Base-by-base conservation (phyloP, 1,140 invertebrate genomes). In the Lepidurus arcticus region DNA sequence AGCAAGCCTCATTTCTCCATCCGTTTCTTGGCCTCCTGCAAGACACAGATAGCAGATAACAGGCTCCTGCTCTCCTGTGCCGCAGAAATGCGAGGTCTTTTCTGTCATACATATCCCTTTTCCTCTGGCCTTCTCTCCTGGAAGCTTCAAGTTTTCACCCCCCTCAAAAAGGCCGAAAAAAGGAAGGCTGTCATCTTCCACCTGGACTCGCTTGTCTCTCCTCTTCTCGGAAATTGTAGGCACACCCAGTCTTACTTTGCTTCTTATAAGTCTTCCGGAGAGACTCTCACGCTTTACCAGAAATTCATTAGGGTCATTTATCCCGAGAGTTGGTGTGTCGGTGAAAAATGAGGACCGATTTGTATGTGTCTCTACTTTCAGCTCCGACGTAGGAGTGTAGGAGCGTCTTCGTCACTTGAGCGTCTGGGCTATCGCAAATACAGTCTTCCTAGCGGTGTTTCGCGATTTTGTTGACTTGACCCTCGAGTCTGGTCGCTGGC, bases 1-100 rank as follows among this genome's bases (percentile, higher is more conserved):
- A 65, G 53, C 53, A 65, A 65, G 53, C 53, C 53, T 65, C 53
- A 65, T 65, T 65, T 65, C 53, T 65, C 53, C 53, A 65, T 65
- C 53, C 53, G 53, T 65, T 65, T 65, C 53, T 65, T 65, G 53
- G 53, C 53, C 53, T 65, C 53, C 53, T 65, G 53, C 53, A 16
- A 65, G 53, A n/a, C 53, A 21, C 16, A 65, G 53, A 65, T 65
- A 65, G 53, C 53, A 65, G 53, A 65, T 65, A 65, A 65, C 53
- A n/a, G 53, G 53, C 53, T 65, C 16, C 9, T n/a, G 53, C 8
- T 13, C 53, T 13, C 16, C 53, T 34, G 34, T 34, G 34, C 4
- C 34, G 34, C 34, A 34, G 34, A 34, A 34, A 34, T 34, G 34
- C 34, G 2, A 34, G 34, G 34, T 34, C 34, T 4, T 65, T 65